Evolutionary conservation across 2,113 vertebrate genomes (phyloP).

Genomic region (Onychostoma macrolepis): DNA sequence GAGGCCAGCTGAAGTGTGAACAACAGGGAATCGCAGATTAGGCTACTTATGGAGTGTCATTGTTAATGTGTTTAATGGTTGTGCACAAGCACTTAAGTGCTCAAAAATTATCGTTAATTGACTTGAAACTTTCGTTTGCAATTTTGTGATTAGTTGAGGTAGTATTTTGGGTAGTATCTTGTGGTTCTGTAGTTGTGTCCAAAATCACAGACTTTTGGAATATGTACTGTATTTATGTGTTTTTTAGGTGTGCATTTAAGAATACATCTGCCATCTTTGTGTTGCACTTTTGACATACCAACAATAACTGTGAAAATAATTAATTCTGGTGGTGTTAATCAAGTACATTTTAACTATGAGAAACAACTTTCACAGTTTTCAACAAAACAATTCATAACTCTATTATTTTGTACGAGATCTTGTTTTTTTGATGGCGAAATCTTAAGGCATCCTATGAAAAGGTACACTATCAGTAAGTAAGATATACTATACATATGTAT

Average conservation of each 20-base stretch:
- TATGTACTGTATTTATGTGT: background rate
- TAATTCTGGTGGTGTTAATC: no score
- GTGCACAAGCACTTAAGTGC: slow-evolving; percentile 43
- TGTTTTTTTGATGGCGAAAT: no score
- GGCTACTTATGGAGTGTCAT: slow-evolving; percentile 47
- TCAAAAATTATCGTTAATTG: background rate
- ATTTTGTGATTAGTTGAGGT: background rate
- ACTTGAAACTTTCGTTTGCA: background rate
- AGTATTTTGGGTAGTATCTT: background rate
- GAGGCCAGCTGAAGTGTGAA: slow-evolving; percentile 8
- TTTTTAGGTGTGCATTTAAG: background rate
- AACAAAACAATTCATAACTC: no score
- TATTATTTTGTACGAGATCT: no score
- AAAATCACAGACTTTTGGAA: background rate
- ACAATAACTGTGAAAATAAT: no score
- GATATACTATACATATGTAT: no score
- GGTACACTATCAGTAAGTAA: no score
- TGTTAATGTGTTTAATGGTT: slow-evolving; percentile 45
- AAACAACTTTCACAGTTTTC: no score
- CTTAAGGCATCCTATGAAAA: no score
- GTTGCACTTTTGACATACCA: background rate
- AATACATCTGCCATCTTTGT: background rate
- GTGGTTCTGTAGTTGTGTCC: background rate
- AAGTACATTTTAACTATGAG: no score
- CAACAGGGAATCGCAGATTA: slow-evolving; percentile 41